These are phyloP conservation scores for Cistogaster globosa DNA, from an alignment of 2,888 invertebrate species.

Conservation along the genomic window DNA sequence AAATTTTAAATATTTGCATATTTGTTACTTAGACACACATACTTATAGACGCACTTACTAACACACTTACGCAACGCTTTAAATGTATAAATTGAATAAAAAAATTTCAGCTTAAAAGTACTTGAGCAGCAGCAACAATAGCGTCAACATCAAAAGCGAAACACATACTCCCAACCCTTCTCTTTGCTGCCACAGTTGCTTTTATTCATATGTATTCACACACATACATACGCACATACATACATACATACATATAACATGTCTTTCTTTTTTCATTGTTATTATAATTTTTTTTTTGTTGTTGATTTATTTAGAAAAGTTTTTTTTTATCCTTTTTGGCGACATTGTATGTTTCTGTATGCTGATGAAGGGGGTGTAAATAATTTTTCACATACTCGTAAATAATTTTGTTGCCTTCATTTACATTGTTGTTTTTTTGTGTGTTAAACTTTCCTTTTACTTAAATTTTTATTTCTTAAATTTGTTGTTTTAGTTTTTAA, in stretches of 20 bases:
- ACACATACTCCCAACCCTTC: not conserved
- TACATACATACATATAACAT: too few relatives aligned
- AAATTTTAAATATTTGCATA: conserved; percentile 66
- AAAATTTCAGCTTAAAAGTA: conserved; percentile 21
- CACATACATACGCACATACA: too few relatives aligned
- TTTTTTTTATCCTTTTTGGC: conserved; percentile 23
- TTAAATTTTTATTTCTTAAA: too few relatives aligned
- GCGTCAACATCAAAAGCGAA: conserved; percentile 42
- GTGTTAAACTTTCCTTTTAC: conserved; percentile 1
- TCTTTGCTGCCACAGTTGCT: not conserved
- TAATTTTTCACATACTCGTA: conserved; percentile 25
- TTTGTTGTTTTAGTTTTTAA: too few relatives aligned
- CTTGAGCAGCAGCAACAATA: conserved; percentile 21
- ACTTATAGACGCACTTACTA: not conserved
- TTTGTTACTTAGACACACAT: not conserved
- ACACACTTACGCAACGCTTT: conserved; percentile 5
- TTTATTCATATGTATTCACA: too few relatives aligned
- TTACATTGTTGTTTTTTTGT: not conserved
- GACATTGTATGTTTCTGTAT: not conserved
- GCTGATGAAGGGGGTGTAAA: conserved; percentile 22
- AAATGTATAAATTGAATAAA: conserved; percentile 37
- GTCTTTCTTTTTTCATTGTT: not conserved
- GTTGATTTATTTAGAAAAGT: not conserved
- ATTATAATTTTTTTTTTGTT: conserved; percentile 16
- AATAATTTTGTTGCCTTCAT: conserved; percentile 24